A percentile compares a stretch with the other conserved stretches of the same genome.
phyloP scores from a whole-genome alignment of 2,113 vertebrate genomes.

The Leucopsar rothschildi region DNA sequence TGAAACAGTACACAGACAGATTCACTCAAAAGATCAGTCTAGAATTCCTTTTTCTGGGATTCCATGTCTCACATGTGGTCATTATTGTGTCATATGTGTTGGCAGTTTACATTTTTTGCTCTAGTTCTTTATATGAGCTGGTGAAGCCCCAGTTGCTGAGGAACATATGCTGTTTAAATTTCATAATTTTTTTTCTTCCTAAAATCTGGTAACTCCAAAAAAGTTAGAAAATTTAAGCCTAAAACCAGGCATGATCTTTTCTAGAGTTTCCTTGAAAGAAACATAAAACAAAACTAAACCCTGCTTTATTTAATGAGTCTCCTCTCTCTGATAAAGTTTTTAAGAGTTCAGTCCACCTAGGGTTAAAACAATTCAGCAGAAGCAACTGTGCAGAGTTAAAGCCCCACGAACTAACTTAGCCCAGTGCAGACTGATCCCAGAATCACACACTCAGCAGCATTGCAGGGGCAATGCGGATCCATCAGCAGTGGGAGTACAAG shows the following conservation, averaged over 20 bases:
- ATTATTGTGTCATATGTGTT: background rate
- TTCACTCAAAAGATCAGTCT: background rate
- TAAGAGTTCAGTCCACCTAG: background rate
- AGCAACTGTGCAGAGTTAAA: background rate
- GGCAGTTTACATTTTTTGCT: background rate
- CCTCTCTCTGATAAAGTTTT: background rate
- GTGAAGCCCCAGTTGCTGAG: rapidly evolving
- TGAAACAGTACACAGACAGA: background rate
- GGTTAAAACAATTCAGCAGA: background rate
- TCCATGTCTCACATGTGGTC: background rate
- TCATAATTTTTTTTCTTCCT: background rate
- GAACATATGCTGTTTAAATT: background rate
- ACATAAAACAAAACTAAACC: rapidly evolving
- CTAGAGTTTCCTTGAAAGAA: background rate
- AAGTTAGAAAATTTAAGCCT: background rate
- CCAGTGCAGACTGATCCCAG: background rate
- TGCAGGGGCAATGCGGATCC: background rate
- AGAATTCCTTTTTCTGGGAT: background rate
- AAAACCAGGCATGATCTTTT: background rate
- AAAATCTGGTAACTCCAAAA: background rate
- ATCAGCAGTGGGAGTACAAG: background rate
- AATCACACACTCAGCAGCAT: background rate
- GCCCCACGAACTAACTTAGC: background rate
- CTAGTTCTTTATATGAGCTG: background rate
- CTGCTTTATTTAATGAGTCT: background rate